Conservation (phyloP, 2,113 vertebrate genomes). For the Bambusicola thoracicus region DNA sequence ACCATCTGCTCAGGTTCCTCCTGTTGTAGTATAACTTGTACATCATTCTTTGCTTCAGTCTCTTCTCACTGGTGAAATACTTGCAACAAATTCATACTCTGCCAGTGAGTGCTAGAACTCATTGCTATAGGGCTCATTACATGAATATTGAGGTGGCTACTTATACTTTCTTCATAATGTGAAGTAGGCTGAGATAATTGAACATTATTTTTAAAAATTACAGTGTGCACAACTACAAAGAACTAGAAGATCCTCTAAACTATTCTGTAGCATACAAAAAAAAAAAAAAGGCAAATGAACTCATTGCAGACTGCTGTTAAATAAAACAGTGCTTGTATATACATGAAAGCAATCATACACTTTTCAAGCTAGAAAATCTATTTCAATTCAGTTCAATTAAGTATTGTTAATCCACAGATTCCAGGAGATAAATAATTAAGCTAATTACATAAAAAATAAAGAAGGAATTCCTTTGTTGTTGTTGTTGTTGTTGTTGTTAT, state of each 20-base stretch:
- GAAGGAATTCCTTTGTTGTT: neutral
- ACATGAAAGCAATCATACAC: neutral
- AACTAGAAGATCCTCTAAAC: slow-evolving; percentile 25
- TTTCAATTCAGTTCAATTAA: neutral
- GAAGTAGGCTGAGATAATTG: slow-evolving; percentile 42
- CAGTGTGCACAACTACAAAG: slow-evolving; percentile 8
- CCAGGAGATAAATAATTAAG: neutral
- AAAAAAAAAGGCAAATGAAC: neutral
- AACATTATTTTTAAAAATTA: slow-evolving; percentile 37
- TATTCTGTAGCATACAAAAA: slow-evolving; percentile 37
- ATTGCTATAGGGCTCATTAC: neutral
- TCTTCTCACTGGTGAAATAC: neutral
- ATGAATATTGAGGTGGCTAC: slow-evolving; percentile 13
- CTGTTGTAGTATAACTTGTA: neutral
- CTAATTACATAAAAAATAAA: neutral
- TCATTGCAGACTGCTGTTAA: neutral
- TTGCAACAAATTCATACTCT: neutral
- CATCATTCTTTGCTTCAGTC: neutral
- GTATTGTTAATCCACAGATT: neutral
- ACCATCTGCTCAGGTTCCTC: neutral
- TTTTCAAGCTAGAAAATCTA: neutral
- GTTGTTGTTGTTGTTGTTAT: neutral
- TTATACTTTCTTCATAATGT: slow-evolving; percentile 23
- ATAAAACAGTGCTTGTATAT: neutral
- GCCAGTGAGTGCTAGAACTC: slow-evolving; percentile 1